Conservation (phyloP, 2,888 invertebrate genomes). For the Ornithoptera alexandrae region DNA sequence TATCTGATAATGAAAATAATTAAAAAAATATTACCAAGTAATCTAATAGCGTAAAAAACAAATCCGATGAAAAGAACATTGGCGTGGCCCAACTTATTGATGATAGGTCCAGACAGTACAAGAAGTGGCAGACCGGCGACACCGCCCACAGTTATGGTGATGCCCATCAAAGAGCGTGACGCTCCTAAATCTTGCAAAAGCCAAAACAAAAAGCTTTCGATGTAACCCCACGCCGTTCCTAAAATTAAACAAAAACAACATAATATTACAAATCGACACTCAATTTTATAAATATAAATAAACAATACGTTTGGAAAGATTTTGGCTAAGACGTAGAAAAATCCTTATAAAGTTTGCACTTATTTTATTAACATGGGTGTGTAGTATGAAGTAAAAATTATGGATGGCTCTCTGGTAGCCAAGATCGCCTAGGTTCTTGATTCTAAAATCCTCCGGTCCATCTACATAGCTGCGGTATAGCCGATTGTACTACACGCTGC, state of each 20-base stretch:
- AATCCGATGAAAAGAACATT: constrained; percentile 89
- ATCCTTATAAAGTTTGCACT: too few relatives aligned
- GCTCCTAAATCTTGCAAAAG: constrained; percentile 88
- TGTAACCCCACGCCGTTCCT: constrained; percentile 91
- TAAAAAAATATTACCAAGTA: constrained; percentile 77
- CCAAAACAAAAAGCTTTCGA: constrained; percentile 91
- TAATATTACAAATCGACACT: not conserved
- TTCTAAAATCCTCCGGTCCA: too few relatives aligned
- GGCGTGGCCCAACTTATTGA: constrained; percentile 85
- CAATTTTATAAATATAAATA: not conserved
- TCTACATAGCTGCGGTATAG: too few relatives aligned
- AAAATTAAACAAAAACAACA: constrained; percentile 37
- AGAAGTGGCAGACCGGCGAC: constrained; percentile 87
- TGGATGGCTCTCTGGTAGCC: not conserved
- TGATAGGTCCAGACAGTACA: constrained; percentile 88
- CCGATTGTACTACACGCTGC: too few relatives aligned
- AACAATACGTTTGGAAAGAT: not conserved
- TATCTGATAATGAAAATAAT: not conserved
- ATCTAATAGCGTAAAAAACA: constrained; percentile 85
- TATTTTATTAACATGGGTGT: too few relatives aligned
- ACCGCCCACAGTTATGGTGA: constrained; percentile 89
- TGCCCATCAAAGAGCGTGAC: constrained; percentile 87
- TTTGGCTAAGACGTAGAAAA: too few relatives aligned
- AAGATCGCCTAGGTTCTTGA: too few relatives aligned
- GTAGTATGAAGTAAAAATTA: not conserved